Conservation (phyloP, 1,140 invertebrate species). For the Bombus consobrinus region DNA sequence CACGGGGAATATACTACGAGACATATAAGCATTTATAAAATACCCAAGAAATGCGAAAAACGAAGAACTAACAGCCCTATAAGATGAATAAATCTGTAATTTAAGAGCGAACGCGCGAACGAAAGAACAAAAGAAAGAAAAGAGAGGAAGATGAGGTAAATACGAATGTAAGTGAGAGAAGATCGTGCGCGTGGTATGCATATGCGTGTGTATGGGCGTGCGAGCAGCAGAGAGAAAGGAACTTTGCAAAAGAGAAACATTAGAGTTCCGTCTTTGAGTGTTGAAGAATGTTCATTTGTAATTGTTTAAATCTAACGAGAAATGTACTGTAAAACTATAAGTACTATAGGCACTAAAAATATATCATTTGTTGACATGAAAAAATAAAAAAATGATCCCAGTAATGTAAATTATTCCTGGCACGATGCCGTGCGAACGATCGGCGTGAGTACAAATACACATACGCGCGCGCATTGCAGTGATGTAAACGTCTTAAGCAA, state of each 20-base stretch:
- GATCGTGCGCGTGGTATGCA: neutral
- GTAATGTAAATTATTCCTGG: constrained; percentile 41
- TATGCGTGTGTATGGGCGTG: constrained; percentile 18
- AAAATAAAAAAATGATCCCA: constrained; percentile 60
- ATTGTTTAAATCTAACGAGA: constrained; percentile 78
- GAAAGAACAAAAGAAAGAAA: neutral
- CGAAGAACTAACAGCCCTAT: neutral
- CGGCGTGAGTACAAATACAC: neutral
- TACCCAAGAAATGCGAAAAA: neutral
- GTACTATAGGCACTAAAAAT: constrained; percentile 78
- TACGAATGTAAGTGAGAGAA: neutral
- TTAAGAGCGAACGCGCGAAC: constrained; percentile 5
- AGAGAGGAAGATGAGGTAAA: neutral
- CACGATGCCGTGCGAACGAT: neutral
- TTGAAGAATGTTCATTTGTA: constrained; percentile 76
- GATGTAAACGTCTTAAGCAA: no score
- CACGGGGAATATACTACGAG: neutral
- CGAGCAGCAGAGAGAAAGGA: neutral
- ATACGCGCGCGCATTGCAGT: neutral
- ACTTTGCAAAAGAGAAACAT: constrained; percentile 46
- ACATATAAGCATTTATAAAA: neutral
- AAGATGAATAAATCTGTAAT: constrained; percentile 7
- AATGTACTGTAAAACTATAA: constrained; percentile 77
- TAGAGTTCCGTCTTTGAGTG: constrained; percentile 74
- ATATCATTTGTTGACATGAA: constrained; percentile 79